phyloP scores from a whole-genome alignment of 2,888 invertebrate species.

The Petrophora chlorosata region DNA sequence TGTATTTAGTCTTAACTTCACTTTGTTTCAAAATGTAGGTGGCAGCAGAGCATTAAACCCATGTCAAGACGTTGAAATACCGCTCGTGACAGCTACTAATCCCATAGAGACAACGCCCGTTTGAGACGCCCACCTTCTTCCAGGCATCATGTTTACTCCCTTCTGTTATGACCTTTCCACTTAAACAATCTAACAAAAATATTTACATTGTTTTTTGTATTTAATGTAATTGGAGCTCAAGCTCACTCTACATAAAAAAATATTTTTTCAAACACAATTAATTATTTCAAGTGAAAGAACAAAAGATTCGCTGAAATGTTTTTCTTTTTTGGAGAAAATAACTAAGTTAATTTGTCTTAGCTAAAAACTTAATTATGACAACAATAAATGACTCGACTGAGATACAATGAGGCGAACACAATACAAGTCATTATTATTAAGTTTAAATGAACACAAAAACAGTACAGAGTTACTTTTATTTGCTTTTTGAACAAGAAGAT shows the following conservation, averaged over 20 bases:
- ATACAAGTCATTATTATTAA: constrained; percentile 46
- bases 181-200: neutral
- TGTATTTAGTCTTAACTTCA: no score
- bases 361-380: constrained; percentile 55
- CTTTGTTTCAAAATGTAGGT: no score
- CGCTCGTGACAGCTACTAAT: constrained; percentile 34
- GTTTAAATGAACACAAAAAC: constrained; percentile 15
- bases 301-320: constrained; percentile 22
- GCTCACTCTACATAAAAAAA: neutral
- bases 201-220: neutral
- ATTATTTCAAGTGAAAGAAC: constrained; percentile 14
- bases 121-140: constrained; percentile 4
- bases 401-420: constrained; percentile 43
- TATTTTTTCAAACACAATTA: constrained; percentile 11
- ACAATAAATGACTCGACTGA: constrained; percentile 44
- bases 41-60: constrained; percentile 31
- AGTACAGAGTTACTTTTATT: constrained; percentile 9
- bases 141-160: neutral
- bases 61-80: constrained; percentile 27
- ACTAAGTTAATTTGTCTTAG: constrained; percentile 53
- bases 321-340: constrained; percentile 40
- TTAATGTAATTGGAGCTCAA: neutral
- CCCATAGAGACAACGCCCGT: constrained; percentile 7
- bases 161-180: neutral
- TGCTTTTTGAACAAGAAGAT: neutral